A percentile compares a stretch with the other conserved stretches of the same genome.
Conservation (phyloP, 2,888 invertebrate genomes). For the Pristionchus maxplancki region DNA sequence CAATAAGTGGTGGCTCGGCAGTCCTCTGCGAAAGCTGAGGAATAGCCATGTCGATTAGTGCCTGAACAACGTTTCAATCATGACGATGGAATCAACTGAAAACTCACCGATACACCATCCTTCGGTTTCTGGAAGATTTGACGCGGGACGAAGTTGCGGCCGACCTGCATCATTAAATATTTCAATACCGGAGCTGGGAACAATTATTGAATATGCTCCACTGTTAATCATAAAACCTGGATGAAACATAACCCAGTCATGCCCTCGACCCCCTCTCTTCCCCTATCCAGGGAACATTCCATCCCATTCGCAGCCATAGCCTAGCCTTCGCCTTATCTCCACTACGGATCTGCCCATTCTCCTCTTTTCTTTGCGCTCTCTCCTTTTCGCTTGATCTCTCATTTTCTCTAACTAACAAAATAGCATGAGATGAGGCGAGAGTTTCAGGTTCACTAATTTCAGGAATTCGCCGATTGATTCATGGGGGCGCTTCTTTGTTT, state of each 20-base stretch:
- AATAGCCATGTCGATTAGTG: constrained; percentile 35
- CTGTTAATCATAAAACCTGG: not conserved
- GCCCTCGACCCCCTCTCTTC: not conserved
- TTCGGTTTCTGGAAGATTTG: constrained; percentile 20
- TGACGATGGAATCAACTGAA: not conserved
- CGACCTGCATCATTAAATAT: not conserved
- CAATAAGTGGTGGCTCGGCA: not conserved
- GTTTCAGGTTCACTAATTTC: constrained; percentile 33
- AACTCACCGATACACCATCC: not conserved
- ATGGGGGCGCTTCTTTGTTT: constrained; percentile 10
- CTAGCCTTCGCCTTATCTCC: not conserved
- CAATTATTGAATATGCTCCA: too few relatives aligned
- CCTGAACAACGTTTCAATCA: not conserved
- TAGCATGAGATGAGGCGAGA: not conserved
- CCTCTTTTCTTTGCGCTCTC: not conserved
- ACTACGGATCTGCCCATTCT: constrained; percentile 12
- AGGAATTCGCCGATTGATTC: constrained; percentile 19
- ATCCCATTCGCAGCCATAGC: not conserved
- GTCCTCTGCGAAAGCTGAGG: not conserved
- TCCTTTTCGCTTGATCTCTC: not conserved
- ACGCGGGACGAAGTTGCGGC: constrained; percentile 33
- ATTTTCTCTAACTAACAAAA: not conserved
- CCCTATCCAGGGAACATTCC: not conserved
- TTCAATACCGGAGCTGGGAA: not conserved
- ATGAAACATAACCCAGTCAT: not conserved